A percentile compares a stretch with the other conserved stretches of the same genome.
Conservation (phyloP, 2,888 invertebrate genomes). For the Heliconius cydno region DNA sequence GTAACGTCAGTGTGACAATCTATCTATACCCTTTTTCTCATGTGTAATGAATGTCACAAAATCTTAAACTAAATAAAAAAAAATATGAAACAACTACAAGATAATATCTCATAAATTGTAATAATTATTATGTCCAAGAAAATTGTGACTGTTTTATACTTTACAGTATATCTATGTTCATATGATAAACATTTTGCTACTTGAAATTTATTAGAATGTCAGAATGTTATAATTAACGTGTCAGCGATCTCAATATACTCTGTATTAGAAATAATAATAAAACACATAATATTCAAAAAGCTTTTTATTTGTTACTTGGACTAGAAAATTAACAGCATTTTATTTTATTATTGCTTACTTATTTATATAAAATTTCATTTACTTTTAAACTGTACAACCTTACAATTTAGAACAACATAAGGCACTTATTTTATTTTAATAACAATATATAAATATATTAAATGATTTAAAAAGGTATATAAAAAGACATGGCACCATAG, state of each 20-base stretch:
- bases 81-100: too few relatives aligned
- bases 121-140: too few relatives aligned
- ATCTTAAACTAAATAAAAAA: too few relatives aligned
- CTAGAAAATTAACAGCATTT: slow-evolving; percentile 74
- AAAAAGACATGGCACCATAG: slow-evolving; percentile 25
- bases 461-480: background rate
- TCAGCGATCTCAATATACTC: slow-evolving; percentile 9
- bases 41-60: background rate
- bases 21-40: background rate
- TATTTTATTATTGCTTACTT: slow-evolving; percentile 59
- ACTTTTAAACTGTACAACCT: slow-evolving; percentile 38
- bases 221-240: background rate
- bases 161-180: too few relatives aligned
- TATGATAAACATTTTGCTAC: too few relatives aligned
- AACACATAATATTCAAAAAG: slow-evolving; percentile 62
- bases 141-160: too few relatives aligned
- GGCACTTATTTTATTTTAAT: slow-evolving; percentile 56
- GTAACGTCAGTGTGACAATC: too few relatives aligned
- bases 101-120: too few relatives aligned
- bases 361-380: slow-evolving; percentile 58
- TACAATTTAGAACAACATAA: slow-evolving; percentile 63
- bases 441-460: slow-evolving; percentile 26
- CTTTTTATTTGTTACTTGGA: slow-evolving; percentile 75
- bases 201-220: too few relatives aligned
- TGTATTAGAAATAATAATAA: slow-evolving; percentile 42